phyloP scores from a whole-genome alignment of 2,113 vertebrate species.

The Cryptomyrus ogoouensis region DNA sequence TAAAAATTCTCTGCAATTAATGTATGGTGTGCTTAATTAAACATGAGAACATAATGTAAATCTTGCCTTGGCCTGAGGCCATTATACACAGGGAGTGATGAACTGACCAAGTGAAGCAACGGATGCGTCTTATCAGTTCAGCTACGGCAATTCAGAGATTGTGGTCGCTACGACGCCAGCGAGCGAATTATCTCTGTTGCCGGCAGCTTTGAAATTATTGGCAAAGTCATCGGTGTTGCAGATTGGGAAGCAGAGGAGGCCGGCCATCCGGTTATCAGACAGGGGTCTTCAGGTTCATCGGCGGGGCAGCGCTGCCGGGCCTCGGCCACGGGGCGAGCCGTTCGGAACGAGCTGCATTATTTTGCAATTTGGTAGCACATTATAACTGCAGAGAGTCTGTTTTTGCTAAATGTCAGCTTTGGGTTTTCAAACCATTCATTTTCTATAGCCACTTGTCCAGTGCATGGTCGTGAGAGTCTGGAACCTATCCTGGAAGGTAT shows the following conservation, averaged over 20 bases:
- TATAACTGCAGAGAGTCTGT: background rate
- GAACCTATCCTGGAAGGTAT: background rate
- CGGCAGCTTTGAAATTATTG: background rate
- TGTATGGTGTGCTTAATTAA: constrained; percentile 9
- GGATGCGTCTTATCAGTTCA: background rate
- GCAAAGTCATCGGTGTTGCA: background rate
- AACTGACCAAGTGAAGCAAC: background rate
- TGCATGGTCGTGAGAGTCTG: background rate
- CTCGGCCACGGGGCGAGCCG: background rate
- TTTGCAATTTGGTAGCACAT: background rate
- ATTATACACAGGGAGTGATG: background rate
- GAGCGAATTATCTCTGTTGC: background rate
- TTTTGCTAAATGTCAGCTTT: background rate
- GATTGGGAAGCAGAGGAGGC: background rate
- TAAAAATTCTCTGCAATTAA: constrained; percentile 11
- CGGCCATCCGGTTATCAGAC: background rate
- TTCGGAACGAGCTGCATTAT: background rate
- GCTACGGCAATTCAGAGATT: no score
- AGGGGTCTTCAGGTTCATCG: no score
- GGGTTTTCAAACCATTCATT: background rate
- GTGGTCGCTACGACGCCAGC: no score
- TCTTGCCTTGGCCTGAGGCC: background rate
- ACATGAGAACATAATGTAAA: constrained; percentile 11
- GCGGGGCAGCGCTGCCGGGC: no score
- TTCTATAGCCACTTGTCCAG: background rate